Conservation (phyloP, 2,888 invertebrate genomes). For the Smittia sp. region DNA sequence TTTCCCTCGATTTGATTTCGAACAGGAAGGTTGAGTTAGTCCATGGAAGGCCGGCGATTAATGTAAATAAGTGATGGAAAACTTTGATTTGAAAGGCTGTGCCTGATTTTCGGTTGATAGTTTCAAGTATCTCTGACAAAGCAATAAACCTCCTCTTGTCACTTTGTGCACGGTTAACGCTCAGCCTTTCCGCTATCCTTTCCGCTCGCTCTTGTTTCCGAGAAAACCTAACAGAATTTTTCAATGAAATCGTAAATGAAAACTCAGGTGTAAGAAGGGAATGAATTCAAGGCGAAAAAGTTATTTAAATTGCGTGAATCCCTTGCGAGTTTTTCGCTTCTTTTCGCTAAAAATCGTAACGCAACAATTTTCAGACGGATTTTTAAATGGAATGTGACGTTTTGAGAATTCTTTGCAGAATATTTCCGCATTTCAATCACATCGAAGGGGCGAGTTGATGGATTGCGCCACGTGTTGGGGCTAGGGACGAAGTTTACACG, state of each 20-base stretch:
- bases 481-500: no score
- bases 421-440: neutral
- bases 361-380: neutral
- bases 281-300: neutral
- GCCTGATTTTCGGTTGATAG: neutral
- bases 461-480: no score
- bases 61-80: neutral
- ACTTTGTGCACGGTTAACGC: neutral
- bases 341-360: neutral
- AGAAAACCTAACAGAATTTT: neutral
- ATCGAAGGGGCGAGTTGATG: neutral
- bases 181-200: neutral
- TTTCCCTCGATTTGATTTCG: neutral
- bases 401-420: no score
- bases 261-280: neutral
- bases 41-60: neutral
- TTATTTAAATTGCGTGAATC: neutral
- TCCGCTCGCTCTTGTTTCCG: neutral
- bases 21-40: neutral
- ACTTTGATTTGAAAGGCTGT: neutral
- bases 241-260: neutral
- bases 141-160: neutral
- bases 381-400: no score
- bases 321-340: neutral
- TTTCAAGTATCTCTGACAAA: slow-evolving; percentile 1